These are phyloP conservation scores for Lissocephala sabroskyi DNA, from an alignment of 2,888 invertebrate genomes.

Conservation along the genomic window DNA sequence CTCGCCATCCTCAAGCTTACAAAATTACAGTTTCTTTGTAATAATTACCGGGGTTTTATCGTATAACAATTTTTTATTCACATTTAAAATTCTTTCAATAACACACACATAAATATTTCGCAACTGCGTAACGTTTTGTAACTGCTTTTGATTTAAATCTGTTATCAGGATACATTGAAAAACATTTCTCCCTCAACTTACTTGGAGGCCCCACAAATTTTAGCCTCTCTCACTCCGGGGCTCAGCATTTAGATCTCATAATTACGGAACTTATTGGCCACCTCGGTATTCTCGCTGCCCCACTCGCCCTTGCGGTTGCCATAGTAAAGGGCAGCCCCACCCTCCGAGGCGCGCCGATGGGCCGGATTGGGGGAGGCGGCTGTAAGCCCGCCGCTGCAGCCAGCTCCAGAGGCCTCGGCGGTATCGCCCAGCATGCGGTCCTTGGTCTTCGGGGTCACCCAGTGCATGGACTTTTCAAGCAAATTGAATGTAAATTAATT, in stretches of 20 bases:
- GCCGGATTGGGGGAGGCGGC: conserved; percentile 75
- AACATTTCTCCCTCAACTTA: too few relatives aligned
- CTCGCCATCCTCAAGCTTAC: conserved; percentile 43
- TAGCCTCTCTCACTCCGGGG: neutral
- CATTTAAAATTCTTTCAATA: conserved; percentile 19
- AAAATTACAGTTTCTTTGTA: conserved; percentile 73
- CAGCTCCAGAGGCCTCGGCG: conserved; percentile 61
- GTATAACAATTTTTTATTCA: conserved; percentile 40
- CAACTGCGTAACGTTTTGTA: too few relatives aligned
- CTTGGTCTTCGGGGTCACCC: conserved; percentile 91
- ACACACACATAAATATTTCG: too few relatives aligned
- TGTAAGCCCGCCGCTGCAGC: conserved; percentile 75
- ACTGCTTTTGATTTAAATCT: too few relatives aligned
- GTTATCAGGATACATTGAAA: too few relatives aligned
- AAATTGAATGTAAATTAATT: too few relatives aligned
- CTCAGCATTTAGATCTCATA: conserved; percentile 85
- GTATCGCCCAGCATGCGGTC: conserved; percentile 85
- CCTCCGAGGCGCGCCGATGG: conserved; percentile 84
- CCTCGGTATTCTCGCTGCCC: conserved; percentile 84
- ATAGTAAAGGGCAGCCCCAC: conserved; percentile 85
- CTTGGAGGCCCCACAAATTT: too few relatives aligned
- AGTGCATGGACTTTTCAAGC: conserved; percentile 96
- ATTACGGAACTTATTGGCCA: conserved; percentile 90
- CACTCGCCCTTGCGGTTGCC: conserved; percentile 77
- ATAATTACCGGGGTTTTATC: conserved; percentile 48